Evolutionary conservation across 2,113 vertebrate species (phyloP), one percentile per base, ranked within the genome.

Genomic region (Grantiella picta): DNA sequence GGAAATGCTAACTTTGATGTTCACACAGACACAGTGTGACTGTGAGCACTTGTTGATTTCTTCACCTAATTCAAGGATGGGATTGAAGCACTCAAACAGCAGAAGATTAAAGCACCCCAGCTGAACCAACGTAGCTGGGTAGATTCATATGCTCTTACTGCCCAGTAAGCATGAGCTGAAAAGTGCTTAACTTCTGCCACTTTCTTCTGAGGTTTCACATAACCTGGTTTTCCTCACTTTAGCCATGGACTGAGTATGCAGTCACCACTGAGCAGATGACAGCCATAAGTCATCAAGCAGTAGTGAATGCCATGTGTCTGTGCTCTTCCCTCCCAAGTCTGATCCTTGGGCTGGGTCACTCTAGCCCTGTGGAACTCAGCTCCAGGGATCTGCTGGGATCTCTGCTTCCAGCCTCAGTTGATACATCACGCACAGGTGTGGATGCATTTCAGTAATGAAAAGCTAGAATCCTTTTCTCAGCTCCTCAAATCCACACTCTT

Each of bases 401-500:
- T 10, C 57, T 82, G 16, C 56, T 75, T 82, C 49, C 36, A 76
- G 66, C n/a, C 28, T 79, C 22, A 82, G 59, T 12, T 40, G 65
- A 27, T 23, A 11, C 5, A 18, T 50, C 52, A 56, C 4, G 2
- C 33, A 6, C 3, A 2, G 33, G 29, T 4, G 0, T 33, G 59
- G 44, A 25, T 64, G 44, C 5, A 53, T 66, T 69, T 89, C 63
- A 17, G 31, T 36, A 36, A 56, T 6, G 24, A 90, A 80, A 68
- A 68, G 53, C 22, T 40, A 92, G 89, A 78, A 36, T 22, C 9
- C 9, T 63, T 88, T 76, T 72, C 14, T 50, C 5, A 0, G 23
- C 15, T 60, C 40, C 72, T 69, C 49, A 49, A 54, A 72, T 47
- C 50, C 23, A 40, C 23, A 18, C 11, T 64, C n/a, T 54, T 63